Evolutionary conservation across 2,888 invertebrate genomes (phyloP).

Genomic region (Cataglyphis cursor): DNA sequence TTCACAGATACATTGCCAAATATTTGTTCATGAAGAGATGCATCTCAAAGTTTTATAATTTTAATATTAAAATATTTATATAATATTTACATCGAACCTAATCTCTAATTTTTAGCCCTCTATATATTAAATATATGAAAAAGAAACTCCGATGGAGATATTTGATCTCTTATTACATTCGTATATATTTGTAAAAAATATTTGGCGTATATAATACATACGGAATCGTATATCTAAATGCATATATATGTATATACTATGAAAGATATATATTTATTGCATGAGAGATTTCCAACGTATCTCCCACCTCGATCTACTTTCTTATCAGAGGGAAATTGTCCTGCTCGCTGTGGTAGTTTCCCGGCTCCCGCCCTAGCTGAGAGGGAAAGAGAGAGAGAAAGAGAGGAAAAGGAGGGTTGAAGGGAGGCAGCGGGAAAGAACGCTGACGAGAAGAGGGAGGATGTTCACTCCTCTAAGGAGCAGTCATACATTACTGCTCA

Average conservation of each 20-base stretch:
- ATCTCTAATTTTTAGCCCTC: background rate
- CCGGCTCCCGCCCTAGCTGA: conserved; percentile 61
- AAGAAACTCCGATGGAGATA: background rate
- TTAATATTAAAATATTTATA: background rate
- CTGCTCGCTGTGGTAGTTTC: conserved; percentile 81
- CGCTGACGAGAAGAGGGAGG: conserved; percentile 63
- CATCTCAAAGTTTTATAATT: background rate
- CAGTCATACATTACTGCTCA: conserved; percentile 84
- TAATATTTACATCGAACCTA: background rate
- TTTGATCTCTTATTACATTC: background rate
- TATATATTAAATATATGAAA: background rate
- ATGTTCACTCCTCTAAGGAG: conserved; percentile 73
- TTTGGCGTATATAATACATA: background rate
- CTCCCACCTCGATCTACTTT: conserved; percentile 84
- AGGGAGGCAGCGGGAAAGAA: conserved; percentile 45
- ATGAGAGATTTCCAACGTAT: conserved; percentile 79
- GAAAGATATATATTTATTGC: conserved; percentile 52
- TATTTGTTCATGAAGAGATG: background rate
- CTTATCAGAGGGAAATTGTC: conserved; percentile 86
- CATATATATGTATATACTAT: background rate
- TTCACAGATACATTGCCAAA: background rate
- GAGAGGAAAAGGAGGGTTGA: no score
- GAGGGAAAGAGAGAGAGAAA: conserved; percentile 53
- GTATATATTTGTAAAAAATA: background rate
- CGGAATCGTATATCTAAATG: conserved; percentile 3